phyloP scores from a whole-genome alignment of 2,797 vertebrate genomes.

The Valencia hispanica region DNA sequence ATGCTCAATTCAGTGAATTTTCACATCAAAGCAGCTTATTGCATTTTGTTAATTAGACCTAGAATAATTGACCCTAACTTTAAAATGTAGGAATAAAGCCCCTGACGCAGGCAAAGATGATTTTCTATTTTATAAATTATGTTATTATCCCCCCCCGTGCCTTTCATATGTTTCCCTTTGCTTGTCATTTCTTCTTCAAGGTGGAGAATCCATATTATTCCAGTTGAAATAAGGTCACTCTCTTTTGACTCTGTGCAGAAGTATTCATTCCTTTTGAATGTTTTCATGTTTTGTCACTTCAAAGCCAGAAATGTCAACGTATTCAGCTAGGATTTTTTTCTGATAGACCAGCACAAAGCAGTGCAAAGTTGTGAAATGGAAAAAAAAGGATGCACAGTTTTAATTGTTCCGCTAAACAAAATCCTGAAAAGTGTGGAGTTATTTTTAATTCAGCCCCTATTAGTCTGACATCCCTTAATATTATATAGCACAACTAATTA shows the following conservation, averaged over 20 bases:
- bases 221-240: constrained; percentile 53
- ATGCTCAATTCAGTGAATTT: constrained; percentile 64
- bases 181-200: constrained; percentile 55
- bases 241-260: constrained; percentile 17
- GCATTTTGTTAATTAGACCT: constrained; percentile 75
- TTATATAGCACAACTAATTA: too few relatives aligned
- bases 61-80: constrained; percentile 70
- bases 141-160: constrained; percentile 51
- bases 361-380: background rate
- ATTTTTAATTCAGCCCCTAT: background rate
- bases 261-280: background rate
- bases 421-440: background rate
- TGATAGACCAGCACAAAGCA: too few relatives aligned
- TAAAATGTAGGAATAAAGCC: constrained; percentile 66
- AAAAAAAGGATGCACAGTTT: background rate
- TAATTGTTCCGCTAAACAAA: background rate
- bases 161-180: constrained; percentile 39
- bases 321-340: too few relatives aligned
- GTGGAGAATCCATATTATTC: constrained; percentile 58
- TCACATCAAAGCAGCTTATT: constrained; percentile 77
- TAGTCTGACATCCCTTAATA: too few relatives aligned
- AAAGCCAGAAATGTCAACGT: too few relatives aligned
- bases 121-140: constrained; percentile 55
- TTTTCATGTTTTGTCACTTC: too few relatives aligned
- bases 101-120: constrained; percentile 64